Percentiles rank a stretch among this genome's conserved stretches.
These are phyloP conservation scores for Masticophis lateralis DNA, from an alignment of 2,797 vertebrate genomes.

Conservation along the genomic window DNA sequence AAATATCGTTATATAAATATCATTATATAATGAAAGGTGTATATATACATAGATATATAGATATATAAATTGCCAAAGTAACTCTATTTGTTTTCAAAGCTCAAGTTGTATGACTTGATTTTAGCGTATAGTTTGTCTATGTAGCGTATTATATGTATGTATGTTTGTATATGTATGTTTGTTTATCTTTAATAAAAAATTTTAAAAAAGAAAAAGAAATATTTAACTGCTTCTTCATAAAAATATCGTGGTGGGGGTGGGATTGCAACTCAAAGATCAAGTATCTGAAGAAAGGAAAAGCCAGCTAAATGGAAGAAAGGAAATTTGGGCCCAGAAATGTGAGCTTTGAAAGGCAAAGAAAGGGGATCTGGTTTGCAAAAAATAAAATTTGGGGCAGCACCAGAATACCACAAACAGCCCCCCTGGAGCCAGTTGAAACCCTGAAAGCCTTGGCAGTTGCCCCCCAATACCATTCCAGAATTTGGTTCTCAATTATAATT, in stretches of 20 bases:
- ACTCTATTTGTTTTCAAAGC: too few species aligned
- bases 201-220: conserved; percentile 29
- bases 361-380: neutral
- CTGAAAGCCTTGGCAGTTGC: neutral
- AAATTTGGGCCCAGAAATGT: rapidly evolving
- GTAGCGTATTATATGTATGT: too few species aligned
- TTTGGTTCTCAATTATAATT: neutral
- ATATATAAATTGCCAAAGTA: too few species aligned
- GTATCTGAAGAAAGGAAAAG: neutral
- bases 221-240: conserved; percentile 54
- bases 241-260: neutral
- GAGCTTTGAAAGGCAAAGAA: neutral
- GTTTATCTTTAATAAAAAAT: too few species aligned
- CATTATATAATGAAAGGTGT: too few species aligned
- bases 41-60: too few species aligned
- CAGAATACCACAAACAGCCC: neutral
- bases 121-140: too few species aligned
- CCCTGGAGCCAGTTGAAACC: neutral
- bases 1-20: too few species aligned
- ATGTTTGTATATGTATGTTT: too few species aligned
- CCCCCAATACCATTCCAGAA: neutral
- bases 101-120: too few species aligned
- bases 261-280: conserved; percentile 11
- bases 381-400: neutral
- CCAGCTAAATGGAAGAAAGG: rapidly evolving